Evolutionary conservation across 2,888 invertebrate genomes (phyloP).

Genomic region (Nasonovia ribisnigri): DNA sequence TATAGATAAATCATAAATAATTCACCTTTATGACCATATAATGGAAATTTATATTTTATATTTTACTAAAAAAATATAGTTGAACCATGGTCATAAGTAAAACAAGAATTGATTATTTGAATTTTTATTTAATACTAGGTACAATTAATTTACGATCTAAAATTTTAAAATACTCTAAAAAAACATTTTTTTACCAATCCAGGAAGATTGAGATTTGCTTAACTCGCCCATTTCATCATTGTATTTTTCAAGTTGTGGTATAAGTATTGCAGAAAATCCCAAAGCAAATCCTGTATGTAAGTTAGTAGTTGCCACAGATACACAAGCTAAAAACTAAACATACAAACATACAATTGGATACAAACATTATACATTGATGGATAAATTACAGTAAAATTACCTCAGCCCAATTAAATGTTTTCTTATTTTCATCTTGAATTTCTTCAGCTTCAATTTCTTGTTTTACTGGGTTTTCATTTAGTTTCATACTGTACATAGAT

Average conservation of each 20-base stretch:
- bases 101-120: not conserved
- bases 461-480: slow-evolving; percentile 1
- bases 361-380: not conserved
- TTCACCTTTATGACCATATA: not conserved
- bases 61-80: not conserved
- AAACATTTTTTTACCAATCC: slow-evolving; percentile 36
- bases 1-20: not conserved
- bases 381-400: slow-evolving; percentile 13
- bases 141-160: not conserved
- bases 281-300: slow-evolving; percentile 63
- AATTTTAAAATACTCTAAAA: not conserved
- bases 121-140: not conserved
- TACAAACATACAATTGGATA: not conserved
- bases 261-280: slow-evolving; percentile 61
- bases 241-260: slow-evolving; percentile 46
- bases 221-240: slow-evolving; percentile 22
- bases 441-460: slow-evolving; percentile 9
- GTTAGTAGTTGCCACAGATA: slow-evolving; percentile 61
- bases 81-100: not conserved
- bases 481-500: not conserved
- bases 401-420: slow-evolving; percentile 54
- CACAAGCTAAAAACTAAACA: slow-evolving; percentile 58
- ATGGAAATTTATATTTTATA: not conserved
- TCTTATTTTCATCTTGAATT: not conserved
- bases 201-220: slow-evolving; percentile 5